phyloP scores from a whole-genome alignment of 2,113 vertebrate species.

The Ibidorhyncha struthersii region DNA sequence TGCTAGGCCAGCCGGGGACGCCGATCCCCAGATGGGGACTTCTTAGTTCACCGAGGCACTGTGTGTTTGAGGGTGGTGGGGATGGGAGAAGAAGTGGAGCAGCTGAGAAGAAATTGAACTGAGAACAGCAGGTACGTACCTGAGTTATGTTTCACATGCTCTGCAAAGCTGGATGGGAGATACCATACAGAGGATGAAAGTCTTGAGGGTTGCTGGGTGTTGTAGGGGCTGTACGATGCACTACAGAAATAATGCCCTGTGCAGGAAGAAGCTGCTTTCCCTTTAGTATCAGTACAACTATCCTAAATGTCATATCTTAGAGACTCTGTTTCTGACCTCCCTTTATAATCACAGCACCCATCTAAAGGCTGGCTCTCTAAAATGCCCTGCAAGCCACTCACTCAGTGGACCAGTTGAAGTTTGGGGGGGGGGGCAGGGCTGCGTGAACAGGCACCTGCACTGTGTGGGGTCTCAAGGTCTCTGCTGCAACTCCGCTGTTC shows the following conservation, averaged over 20 bases:
- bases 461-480: not conserved
- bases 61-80: not conserved
- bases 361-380: not conserved
- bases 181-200: not conserved
- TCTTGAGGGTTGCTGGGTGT: not conserved
- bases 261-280: not conserved
- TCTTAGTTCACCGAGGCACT: rapidly evolving
- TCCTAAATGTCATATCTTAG: not conserved
- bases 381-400: not conserved
- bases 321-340: not conserved
- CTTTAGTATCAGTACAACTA: not conserved
- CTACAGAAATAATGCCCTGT: not conserved
- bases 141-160: not conserved
- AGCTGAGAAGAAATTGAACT: not conserved
- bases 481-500: not conserved
- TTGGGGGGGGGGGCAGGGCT: not conserved
- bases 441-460: rapidly evolving
- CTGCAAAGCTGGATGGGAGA: not conserved
- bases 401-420: not conserved
- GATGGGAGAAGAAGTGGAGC: not conserved
- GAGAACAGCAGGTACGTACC: not conserved
- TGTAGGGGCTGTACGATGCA: not conserved
- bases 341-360: not conserved
- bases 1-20: not conserved
- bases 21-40: no score